Base-by-base conservation (phyloP, 30 jellyfish, hydroid and myxozoan species). In the Phacellophora camtschatica region DNA sequence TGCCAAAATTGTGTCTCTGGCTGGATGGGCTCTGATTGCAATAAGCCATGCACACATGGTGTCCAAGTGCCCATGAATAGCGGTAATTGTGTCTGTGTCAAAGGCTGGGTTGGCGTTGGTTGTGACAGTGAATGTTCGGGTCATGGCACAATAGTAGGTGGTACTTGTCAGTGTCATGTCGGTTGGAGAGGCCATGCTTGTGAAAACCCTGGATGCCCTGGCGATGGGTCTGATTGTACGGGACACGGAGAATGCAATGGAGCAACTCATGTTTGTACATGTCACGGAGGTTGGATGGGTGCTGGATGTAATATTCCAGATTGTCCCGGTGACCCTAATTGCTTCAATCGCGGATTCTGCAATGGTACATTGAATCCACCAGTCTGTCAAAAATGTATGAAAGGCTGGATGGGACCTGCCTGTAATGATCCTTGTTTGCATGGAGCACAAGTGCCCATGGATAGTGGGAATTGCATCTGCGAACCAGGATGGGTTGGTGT, bases 331-430 rank as follows among this genome's bases (percentile, higher is more conserved):
- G 75, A 55, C 19, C 92, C 92, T 6, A 81, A 81, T 25, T 81
- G 92, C 59, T 68, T 64, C 69, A 66, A 81, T 61, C 71, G 92
- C 9, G 92, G 92, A 11, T 35, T 37, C 56, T 81, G 92, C 54
- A 81, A 81, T 68, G 84, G 82, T 22, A 81, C 84, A 3, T 13
- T 54, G 39, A 37, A 53, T 36, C 84, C 84, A 24, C 92, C 92
- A 3, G 11, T 62, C 3, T 81, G 92, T 27, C 78, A 81, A 39
- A 81, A 66, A 30, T 81, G 92, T 28, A 49, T 19, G 28, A 66
- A 54, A 53, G 92, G 92, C 19, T 81, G 92, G 92, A 81, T 81
- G 92, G 92, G 92, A 24, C 92, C 92, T 31, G 92, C 92, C 42
- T 81, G 92, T 29, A 53, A 50, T 32, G 84, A 81, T 56, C 84